These are phyloP conservation scores for Phoenicopterus ruber DNA, from an alignment of 2,113 vertebrate genomes.

Conservation along the genomic window DNA sequence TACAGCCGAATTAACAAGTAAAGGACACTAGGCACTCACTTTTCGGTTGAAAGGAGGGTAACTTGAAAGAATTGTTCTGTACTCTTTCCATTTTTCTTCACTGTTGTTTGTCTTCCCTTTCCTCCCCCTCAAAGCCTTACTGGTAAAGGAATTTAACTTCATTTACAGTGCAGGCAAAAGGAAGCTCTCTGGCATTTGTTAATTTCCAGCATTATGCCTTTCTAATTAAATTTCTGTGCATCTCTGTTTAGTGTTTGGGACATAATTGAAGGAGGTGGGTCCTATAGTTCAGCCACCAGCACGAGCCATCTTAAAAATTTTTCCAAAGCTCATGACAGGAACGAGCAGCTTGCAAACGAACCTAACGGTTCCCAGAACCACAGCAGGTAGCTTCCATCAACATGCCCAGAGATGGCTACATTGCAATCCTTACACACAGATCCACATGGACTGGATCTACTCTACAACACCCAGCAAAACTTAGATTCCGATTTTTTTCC, in stretches of 20 bases:
- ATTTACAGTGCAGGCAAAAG: background rate
- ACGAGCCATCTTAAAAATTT: background rate
- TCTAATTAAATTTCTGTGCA: background rate
- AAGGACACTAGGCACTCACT: background rate
- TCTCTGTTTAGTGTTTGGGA: slow-evolving; percentile 1
- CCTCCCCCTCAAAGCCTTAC: background rate
- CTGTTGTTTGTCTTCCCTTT: background rate
- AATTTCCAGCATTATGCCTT: background rate
- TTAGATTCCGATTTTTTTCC: background rate
- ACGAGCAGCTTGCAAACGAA: background rate
- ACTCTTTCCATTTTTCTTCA: background rate
- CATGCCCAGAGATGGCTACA: background rate
- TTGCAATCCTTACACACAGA: background rate
- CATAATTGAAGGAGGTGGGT: background rate
- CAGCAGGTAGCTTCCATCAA: background rate
- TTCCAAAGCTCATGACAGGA: background rate
- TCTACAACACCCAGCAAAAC: background rate
- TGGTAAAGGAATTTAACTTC: background rate
- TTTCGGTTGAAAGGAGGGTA: background rate
- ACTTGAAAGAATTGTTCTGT: background rate
- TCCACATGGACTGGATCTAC: background rate
- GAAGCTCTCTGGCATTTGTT: background rate
- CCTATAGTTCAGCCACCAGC: background rate
- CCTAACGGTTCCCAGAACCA: background rate
- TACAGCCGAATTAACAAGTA: accelerated